phyloP scores from a whole-genome alignment of 2,888 invertebrate species.

The Lepeophtheirus nordmannii region DNA sequence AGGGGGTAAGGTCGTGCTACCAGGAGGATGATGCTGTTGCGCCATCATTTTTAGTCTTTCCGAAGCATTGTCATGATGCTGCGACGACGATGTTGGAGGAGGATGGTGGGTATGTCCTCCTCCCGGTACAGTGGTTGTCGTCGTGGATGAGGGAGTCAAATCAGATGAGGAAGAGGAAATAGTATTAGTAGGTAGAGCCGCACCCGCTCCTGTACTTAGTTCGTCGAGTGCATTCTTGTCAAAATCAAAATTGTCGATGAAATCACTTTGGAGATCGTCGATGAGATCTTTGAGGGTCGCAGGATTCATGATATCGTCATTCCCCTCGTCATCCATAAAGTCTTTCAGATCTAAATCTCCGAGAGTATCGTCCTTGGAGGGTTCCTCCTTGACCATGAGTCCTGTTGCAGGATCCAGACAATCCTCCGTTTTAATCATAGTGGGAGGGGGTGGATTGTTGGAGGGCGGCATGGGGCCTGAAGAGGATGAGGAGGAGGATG shows the following conservation, averaged over 20 bases:
- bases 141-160: background rate
- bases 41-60: slow-evolving; percentile 24
- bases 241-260: slow-evolving; percentile 17
- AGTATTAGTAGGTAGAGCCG: background rate
- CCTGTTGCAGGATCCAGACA: background rate
- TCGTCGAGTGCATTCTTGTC: background rate
- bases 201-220: background rate
- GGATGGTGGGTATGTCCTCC: background rate
- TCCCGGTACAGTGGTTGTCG: background rate
- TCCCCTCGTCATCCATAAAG: slow-evolving; percentile 16
- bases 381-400: background rate
- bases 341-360: slow-evolving; percentile 21
- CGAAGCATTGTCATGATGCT: slow-evolving; percentile 6
- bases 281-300: slow-evolving; percentile 19
- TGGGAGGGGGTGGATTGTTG: background rate
- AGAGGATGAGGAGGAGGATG: background rate
- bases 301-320: slow-evolving; percentile 21
- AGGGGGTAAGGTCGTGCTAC: too few species aligned
- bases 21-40: slow-evolving; percentile 11
- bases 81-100: background rate
- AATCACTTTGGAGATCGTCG: slow-evolving; percentile 19
- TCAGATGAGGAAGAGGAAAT: background rate
- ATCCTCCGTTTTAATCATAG: background rate
- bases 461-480: background rate
- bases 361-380: slow-evolving; percentile 14